A percentile compares a stretch with the other conserved stretches of the same genome.
These are phyloP conservation scores for Chloroceryle amazona DNA, from an alignment of 2,797 vertebrate genomes.

Conservation along the genomic window DNA sequence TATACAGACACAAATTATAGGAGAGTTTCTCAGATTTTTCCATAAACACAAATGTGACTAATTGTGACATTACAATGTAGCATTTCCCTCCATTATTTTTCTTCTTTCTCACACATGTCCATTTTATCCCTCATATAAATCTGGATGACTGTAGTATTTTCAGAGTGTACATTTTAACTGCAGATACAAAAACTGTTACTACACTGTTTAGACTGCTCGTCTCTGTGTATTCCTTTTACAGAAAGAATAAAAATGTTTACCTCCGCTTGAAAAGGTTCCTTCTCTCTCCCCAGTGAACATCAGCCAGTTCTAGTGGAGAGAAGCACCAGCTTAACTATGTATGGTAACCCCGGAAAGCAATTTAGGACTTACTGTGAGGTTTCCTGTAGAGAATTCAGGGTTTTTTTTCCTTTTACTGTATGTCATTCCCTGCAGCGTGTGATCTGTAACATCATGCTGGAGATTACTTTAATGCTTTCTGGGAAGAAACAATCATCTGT, in stretches of 20 bases:
- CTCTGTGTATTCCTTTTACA: constrained; percentile 68
- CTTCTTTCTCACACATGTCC: neutral
- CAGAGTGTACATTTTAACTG: constrained; percentile 6
- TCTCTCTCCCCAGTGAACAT: neutral
- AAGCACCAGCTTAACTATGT: neutral
- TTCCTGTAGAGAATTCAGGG: neutral
- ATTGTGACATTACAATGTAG: neutral
- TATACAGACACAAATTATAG: neutral
- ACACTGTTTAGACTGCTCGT: constrained; percentile 38
- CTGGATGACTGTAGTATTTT: neutral
- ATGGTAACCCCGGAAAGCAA: neutral
- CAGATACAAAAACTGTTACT: constrained; percentile 21
- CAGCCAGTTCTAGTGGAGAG: neutral
- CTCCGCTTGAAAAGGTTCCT: neutral
- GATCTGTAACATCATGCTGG: neutral
- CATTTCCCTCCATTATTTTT: neutral
- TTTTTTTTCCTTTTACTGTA: neutral
- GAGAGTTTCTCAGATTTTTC: neutral
- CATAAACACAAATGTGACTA: constrained; percentile 7
- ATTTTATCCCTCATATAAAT: constrained; percentile 21
- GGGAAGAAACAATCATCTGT: neutral
- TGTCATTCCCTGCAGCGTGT: neutral
- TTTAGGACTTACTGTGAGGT: neutral
- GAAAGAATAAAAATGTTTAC: constrained; percentile 58
- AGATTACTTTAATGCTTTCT: neutral